A percentile compares a stretch with the other conserved stretches of the same genome.
phyloP scores from a whole-genome alignment of 2,113 vertebrate genomes.

The Thermophis baileyi region DNA sequence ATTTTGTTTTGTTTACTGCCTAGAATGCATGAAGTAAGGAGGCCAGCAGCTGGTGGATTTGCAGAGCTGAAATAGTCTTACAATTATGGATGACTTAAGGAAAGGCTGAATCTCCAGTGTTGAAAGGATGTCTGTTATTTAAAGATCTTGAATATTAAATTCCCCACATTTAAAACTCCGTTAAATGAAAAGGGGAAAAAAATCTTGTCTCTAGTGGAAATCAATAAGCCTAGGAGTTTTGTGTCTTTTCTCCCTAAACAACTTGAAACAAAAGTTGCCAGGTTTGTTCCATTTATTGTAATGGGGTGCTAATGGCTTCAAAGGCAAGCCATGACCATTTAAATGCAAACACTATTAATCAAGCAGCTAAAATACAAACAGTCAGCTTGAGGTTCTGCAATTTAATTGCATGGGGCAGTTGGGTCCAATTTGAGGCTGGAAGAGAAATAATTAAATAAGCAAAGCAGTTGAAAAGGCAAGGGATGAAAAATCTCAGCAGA shows the following conservation, averaged over 20 bases:
- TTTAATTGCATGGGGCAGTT: constrained; percentile 56
- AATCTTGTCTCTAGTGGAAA: constrained; percentile 47
- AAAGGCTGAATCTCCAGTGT: constrained; percentile 19
- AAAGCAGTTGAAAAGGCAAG: not conserved
- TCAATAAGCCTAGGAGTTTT: constrained; percentile 51
- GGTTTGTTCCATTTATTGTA: constrained; percentile 65
- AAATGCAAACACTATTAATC: constrained; percentile 67
- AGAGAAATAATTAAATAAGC: constrained; percentile 43
- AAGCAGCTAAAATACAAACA: constrained; percentile 60
- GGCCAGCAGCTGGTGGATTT: not conserved
- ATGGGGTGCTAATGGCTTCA: constrained; percentile 63
- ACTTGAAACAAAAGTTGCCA: constrained; percentile 61
- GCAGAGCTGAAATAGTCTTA: constrained; percentile 3
- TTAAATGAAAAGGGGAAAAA: not conserved
- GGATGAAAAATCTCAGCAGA: constrained; percentile 7
- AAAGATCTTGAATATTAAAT: constrained; percentile 38
- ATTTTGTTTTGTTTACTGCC: constrained; percentile 9
- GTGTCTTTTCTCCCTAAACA: constrained; percentile 35
- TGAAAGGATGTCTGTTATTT: constrained; percentile 33
- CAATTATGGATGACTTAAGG: constrained; percentile 39
- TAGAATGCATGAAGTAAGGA: not conserved
- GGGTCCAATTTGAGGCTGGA: constrained; percentile 45
- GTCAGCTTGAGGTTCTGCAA: constrained; percentile 41
- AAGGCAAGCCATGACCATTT: constrained; percentile 58
- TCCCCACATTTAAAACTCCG: constrained; percentile 39